phyloP scores from a whole-genome alignment of 1,140 invertebrate genomes.

The Chelonus insularis region DNA sequence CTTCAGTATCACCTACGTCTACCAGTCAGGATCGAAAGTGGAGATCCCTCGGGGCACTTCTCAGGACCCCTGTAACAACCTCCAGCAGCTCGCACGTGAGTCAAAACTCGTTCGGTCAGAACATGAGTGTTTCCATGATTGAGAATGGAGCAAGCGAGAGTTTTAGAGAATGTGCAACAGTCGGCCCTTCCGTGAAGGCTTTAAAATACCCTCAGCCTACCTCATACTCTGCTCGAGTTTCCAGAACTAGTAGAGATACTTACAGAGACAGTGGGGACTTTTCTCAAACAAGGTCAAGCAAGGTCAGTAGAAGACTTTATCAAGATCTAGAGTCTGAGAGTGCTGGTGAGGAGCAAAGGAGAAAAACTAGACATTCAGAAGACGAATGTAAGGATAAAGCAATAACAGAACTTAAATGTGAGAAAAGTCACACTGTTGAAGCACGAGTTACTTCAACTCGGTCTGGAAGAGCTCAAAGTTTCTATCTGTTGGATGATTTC shows the following conservation, averaged over 20 bases:
- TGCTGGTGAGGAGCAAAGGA: constrained; percentile 16
- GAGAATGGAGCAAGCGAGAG: constrained; percentile 32
- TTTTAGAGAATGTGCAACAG: constrained; percentile 28
- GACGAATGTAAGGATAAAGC: constrained; percentile 14
- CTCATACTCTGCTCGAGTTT: constrained; percentile 44
- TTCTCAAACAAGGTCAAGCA: constrained; percentile 36
- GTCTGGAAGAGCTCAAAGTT: constrained; percentile 58
- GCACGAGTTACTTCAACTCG: constrained; percentile 38
- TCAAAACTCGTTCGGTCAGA: constrained; percentile 46
- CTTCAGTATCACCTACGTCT: constrained; percentile 43
- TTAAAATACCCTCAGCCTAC: constrained; percentile 35
- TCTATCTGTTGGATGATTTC: constrained; percentile 62
- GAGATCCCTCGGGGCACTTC: constrained; percentile 59
- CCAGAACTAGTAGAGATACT: constrained; percentile 36
- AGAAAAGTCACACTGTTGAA: constrained; percentile 27
- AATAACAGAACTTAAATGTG: constrained; percentile 25
- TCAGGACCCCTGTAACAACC: constrained; percentile 45
- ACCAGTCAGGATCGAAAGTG: constrained; percentile 54
- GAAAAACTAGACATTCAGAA: constrained; percentile 24
- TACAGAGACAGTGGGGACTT: constrained; percentile 46
- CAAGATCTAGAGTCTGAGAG: constrained; percentile 34
- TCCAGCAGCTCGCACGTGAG: constrained; percentile 17
- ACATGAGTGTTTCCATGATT: constrained; percentile 49
- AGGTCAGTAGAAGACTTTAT: constrained; percentile 47
- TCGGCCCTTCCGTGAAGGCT: constrained; percentile 22